Evolutionary conservation across 2,113 vertebrate genomes (phyloP).

Genomic region (Saimiri boliviensis): DNA sequence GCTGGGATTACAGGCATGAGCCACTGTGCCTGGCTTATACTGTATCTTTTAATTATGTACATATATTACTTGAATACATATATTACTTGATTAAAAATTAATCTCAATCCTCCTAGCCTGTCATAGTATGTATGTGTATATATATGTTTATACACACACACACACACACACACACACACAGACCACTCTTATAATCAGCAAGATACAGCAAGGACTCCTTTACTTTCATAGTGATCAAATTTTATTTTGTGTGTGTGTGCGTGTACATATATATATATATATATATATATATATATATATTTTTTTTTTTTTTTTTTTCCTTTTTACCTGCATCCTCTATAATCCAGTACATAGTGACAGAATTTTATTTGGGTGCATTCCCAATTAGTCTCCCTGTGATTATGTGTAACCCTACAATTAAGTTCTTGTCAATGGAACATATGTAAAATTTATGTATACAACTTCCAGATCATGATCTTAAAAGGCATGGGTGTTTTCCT

Average conservation of each 20-base stretch:
- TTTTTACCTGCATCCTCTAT: neutral
- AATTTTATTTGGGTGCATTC: neutral
- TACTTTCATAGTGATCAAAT: neutral
- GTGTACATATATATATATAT: too few species aligned
- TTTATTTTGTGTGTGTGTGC: neutral
- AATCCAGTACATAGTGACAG: neutral
- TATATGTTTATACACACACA: neutral
- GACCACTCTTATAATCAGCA: neutral
- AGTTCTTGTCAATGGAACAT: neutral
- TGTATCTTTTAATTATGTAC: neutral
- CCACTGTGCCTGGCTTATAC: neutral
- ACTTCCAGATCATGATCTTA: neutral
- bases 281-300: neutral
- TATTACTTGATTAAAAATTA: conserved; percentile 5
- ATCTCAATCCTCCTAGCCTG: neutral
- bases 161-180: neutral
- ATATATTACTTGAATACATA: neutral
- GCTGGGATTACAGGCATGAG: too few species aligned
- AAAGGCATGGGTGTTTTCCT: neutral
- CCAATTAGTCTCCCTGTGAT: neutral
- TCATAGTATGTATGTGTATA: neutral
- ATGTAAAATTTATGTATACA: neutral
- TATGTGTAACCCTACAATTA: neutral
- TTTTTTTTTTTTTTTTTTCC: neutral
- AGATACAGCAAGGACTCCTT: neutral